Percentiles rank a stretch among this genome's conserved stretches.
These are phyloP conservation scores for Tachina fera DNA, from an alignment of 2,888 invertebrate species.

Conservation along the genomic window DNA sequence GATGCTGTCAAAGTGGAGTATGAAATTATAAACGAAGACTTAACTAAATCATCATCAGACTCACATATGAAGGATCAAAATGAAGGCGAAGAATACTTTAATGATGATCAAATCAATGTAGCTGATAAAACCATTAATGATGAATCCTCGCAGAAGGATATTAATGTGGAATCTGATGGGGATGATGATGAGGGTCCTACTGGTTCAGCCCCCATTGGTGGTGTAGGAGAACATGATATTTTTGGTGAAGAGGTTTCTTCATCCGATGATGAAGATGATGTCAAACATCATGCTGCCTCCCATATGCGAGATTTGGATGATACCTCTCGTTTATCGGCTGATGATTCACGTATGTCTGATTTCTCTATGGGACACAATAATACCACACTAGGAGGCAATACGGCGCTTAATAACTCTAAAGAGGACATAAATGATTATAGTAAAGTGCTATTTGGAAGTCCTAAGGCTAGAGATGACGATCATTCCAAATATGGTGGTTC, in stretches of 20 bases:
- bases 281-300: conserved; percentile 82
- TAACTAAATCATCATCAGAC: conserved; percentile 85
- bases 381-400: conserved; percentile 55
- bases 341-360: conserved; percentile 89
- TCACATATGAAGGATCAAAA: conserved; percentile 76
- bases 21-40: conserved; percentile 95
- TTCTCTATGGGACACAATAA: conserved; percentile 85
- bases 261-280: conserved; percentile 90
- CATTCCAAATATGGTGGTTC: conserved; percentile 77
- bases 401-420: conserved; percentile 74
- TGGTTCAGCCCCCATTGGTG: conserved; percentile 76
- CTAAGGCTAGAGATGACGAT: conserved; percentile 74
- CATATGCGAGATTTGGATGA: conserved; percentile 90
- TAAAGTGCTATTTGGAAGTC: conserved; percentile 79
- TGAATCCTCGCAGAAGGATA: conserved; percentile 77
- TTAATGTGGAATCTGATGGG: conserved; percentile 80
- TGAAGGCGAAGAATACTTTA: conserved; percentile 78
- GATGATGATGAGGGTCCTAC: conserved; percentile 78
- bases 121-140: conserved; percentile 76
- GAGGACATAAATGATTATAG: conserved; percentile 80
- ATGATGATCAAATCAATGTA: conserved; percentile 78
- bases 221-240: conserved; percentile 90
- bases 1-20: conserved; percentile 95
- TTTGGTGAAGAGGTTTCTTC: conserved; percentile 97
- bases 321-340: conserved; percentile 88